Evolutionary conservation across 2,888 invertebrate species (phyloP).

Genomic region (Hybos culiciformis): DNA sequence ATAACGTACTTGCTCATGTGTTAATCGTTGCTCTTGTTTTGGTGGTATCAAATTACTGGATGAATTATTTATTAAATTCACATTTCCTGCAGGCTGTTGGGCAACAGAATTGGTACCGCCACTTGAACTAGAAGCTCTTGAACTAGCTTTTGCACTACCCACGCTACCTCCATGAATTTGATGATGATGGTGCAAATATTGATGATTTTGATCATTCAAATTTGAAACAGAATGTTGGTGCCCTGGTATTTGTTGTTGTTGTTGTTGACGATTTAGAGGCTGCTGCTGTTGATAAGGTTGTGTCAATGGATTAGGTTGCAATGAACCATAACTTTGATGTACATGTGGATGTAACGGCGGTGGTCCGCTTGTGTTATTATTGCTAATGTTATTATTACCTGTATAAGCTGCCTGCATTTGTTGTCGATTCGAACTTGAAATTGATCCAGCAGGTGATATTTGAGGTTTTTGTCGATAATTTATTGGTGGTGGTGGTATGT

Average conservation of each 20-base stretch:
- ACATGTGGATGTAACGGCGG: constrained; percentile 3
- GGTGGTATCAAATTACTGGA: constrained; percentile 24
- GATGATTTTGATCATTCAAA: constrained; percentile 16
- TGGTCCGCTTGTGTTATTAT: constrained; percentile 4
- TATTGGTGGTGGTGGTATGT: constrained; percentile 23
- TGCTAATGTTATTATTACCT: constrained; percentile 6
- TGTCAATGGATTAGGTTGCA: constrained; percentile 1
- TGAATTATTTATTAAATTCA: constrained; percentile 17
- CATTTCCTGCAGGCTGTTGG: constrained; percentile 14
- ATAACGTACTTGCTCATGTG: constrained; percentile 63
- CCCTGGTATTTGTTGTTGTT: constrained; percentile 7
- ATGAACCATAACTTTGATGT: background rate
- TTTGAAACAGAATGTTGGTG: constrained; percentile 17
- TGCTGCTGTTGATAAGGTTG: constrained; percentile 13
- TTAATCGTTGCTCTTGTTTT: constrained; percentile 73
- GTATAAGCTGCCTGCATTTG: constrained; percentile 9
- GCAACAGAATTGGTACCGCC: constrained; percentile 23
- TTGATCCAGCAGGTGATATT: constrained; percentile 35
- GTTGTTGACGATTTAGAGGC: constrained; percentile 25
- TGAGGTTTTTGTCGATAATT: constrained; percentile 26
- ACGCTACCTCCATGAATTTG: constrained; percentile 33
- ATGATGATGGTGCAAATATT: constrained; percentile 15
- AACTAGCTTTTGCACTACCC: constrained; percentile 31
- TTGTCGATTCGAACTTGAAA: constrained; percentile 33
- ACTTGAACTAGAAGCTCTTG: constrained; percentile 34